A percentile compares a stretch with the other conserved stretches of the same genome.
These are phyloP conservation scores for Salarias fasciatus DNA, from an alignment of 2,797 vertebrate genomes.

Conservation along the genomic window DNA sequence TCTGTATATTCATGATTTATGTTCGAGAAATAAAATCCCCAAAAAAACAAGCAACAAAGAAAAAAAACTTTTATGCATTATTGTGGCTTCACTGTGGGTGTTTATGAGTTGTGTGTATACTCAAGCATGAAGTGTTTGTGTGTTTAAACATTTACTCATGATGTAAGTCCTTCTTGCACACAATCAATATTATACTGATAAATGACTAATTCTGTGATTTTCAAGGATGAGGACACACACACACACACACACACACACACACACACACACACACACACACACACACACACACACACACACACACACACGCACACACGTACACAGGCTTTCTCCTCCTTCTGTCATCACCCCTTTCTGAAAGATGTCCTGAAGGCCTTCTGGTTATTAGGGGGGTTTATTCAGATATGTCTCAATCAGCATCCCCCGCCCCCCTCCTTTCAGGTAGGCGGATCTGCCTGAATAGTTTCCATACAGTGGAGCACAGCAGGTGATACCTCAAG, in stretches of 20 bases:
- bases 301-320: slow-evolving; percentile 16
- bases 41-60: too few relatives aligned
- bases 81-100: too few relatives aligned
- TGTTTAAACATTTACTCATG: too few relatives aligned
- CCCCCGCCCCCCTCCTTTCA: neutral
- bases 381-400: slow-evolving; percentile 63
- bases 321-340: slow-evolving; percentile 37
- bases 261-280: neutral
- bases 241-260: neutral
- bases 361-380: slow-evolving; percentile 44
- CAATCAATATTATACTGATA: too few relatives aligned
- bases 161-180: too few relatives aligned
- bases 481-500: neutral
- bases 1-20: too few relatives aligned
- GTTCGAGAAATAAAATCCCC: too few relatives aligned
- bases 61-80: too few relatives aligned
- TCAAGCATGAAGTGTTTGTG: too few relatives aligned
- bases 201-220: too few relatives aligned
- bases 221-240: too few relatives aligned
- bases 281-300: neutral
- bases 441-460: slow-evolving; percentile 16
- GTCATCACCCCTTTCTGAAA: slow-evolving; percentile 61
- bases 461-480: slow-evolving; percentile 11
- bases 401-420: slow-evolving; percentile 23
- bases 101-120: too few relatives aligned